Evolutionary conservation across 2,888 invertebrate genomes (phyloP).

Genomic region (Stenoptilia bipunctidactyla): DNA sequence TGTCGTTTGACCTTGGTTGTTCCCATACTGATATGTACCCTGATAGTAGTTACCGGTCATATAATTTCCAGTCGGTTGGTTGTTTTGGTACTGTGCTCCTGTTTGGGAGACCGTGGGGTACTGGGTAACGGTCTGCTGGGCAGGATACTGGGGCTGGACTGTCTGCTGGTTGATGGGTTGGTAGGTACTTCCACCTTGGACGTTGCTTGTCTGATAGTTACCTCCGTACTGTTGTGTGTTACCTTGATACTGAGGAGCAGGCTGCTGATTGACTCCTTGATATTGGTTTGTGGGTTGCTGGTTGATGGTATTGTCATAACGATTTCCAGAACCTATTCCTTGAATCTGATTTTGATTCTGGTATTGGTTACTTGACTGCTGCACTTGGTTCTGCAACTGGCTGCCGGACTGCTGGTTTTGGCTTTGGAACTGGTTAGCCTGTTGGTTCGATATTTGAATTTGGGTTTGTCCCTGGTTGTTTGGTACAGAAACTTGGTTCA

Average conservation of each 20-base stretch:
- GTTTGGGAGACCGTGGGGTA: background rate
- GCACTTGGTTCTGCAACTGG: slow-evolving; percentile 11
- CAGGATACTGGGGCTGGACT: background rate
- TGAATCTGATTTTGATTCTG: slow-evolving; percentile 19
- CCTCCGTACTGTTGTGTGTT: slow-evolving; percentile 14
- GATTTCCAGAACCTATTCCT: background rate
- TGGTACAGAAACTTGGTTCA: slow-evolving; percentile 11
- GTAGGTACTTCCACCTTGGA: background rate
- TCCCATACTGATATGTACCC: background rate
- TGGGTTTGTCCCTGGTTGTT: slow-evolving; percentile 18
- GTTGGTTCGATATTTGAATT: slow-evolving; percentile 14
- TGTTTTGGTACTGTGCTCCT: background rate
- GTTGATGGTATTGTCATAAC: slow-evolving; percentile 7
- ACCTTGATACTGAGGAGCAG: slow-evolving; percentile 1
- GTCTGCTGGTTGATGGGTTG: background rate
- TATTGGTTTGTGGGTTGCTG: slow-evolving; percentile 4
- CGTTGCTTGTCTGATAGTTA: background rate
- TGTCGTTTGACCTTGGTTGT: background rate
- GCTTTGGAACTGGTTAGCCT: slow-evolving; percentile 9
- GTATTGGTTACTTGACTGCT: slow-evolving; percentile 14
- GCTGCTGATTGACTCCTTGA: slow-evolving; percentile 5
- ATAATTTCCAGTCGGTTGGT: background rate
- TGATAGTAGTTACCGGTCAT: background rate
- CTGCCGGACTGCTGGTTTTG: slow-evolving; percentile 12
- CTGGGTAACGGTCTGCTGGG: background rate